Percentiles rank a stretch among this genome's conserved stretches.
Conservation (phyloP, 1,140 invertebrate species). For the Drosophila trapezifrons region DNA sequence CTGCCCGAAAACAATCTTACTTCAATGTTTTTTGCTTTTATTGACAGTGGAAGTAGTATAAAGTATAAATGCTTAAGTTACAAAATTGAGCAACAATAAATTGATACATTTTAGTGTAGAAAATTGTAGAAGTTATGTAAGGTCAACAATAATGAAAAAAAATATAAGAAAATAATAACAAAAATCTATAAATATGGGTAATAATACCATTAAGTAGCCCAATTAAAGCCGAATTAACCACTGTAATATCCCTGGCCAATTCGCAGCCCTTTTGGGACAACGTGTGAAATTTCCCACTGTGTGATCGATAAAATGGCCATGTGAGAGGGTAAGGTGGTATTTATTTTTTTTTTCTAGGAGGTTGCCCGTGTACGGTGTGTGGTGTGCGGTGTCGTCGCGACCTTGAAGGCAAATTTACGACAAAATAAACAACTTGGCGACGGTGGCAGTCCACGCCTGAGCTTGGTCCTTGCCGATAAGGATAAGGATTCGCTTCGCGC, state of each 20-base stretch:
- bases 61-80: too few species aligned
- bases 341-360: neutral
- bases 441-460: conserved; percentile 15
- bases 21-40: too few species aligned
- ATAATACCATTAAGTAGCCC: neutral
- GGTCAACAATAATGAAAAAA: too few species aligned
- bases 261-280: conserved; percentile 40
- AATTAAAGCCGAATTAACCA: neutral
- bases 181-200: too few species aligned
- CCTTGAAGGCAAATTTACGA: conserved; percentile 78
- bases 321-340: conserved; percentile 17
- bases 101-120: too few species aligned
- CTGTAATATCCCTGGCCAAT: neutral
- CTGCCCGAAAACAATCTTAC: too few species aligned
- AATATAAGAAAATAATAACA: too few species aligned
- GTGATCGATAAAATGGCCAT: conserved; percentile 73
- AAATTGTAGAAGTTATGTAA: too few species aligned
- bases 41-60: too few species aligned
- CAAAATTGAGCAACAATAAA: too few species aligned
- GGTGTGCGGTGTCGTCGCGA: conserved; percentile 30
- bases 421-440: conserved; percentile 77
- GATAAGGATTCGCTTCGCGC: conserved; percentile 48
- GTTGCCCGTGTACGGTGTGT: conserved; percentile 16
- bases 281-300: conserved; percentile 80
- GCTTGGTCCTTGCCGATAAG: conserved; percentile 58